Conservation (phyloP, 1,140 invertebrate genomes). For the Tribolium castaneum region DNA sequence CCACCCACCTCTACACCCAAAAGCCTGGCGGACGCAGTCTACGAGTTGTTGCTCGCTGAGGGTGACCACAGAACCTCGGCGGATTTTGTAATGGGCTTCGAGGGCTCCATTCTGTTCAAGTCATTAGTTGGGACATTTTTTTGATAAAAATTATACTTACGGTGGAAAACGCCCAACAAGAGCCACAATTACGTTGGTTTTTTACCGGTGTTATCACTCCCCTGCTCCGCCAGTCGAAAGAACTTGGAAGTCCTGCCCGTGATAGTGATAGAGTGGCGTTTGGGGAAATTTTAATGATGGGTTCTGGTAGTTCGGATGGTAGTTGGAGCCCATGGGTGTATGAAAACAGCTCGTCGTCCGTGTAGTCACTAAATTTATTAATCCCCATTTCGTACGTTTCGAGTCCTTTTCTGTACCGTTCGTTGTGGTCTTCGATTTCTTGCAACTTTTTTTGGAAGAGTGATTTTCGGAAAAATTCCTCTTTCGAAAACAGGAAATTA, state of each 20-base stretch:
- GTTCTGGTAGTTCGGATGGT: neutral
- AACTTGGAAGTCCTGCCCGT: neutral
- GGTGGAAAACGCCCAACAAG: slow-evolving; percentile 22
- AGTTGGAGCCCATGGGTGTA: neutral
- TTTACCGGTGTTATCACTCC: slow-evolving; percentile 6
- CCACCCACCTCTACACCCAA: neutral
- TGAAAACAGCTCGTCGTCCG: neutral
- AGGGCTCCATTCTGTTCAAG: slow-evolving; percentile 4
- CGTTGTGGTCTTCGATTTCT: slow-evolving; percentile 29
- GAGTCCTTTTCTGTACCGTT: neutral
- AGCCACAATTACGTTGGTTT: slow-evolving; percentile 17
- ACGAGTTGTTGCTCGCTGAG: slow-evolving; percentile 22
- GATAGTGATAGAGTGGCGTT: neutral
- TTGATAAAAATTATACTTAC: neutral
- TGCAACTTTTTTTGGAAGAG: slow-evolving; percentile 15
- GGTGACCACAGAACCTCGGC: neutral
- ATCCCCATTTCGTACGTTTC: slow-evolving; percentile 10
- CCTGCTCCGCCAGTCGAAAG: slow-evolving; percentile 3
- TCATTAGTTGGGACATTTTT: no score
- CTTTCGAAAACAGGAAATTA: neutral
- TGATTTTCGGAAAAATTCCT: neutral
- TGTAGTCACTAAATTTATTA: slow-evolving; percentile 8
- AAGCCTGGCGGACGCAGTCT: neutral
- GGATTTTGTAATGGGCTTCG: slow-evolving; percentile 1
- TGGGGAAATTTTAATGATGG: neutral